These are phyloP conservation scores for Formica aserva DNA, from an alignment of 2,888 invertebrate species.

Conservation along the genomic window DNA sequence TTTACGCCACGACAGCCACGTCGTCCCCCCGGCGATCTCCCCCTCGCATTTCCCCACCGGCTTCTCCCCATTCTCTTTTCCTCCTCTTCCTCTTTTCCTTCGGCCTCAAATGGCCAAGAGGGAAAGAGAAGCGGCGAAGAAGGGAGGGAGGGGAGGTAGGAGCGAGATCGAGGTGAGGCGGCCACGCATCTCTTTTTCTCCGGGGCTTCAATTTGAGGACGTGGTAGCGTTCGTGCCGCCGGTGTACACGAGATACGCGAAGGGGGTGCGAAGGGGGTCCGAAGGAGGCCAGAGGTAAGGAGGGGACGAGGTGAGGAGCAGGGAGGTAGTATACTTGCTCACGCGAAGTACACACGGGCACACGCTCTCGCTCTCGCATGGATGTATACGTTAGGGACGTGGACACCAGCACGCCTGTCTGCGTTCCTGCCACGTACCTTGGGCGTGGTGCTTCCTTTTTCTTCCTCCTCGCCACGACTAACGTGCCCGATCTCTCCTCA, in stretches of 20 bases:
- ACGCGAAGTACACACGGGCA: constrained; percentile 68
- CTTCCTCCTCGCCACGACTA: constrained; percentile 73
- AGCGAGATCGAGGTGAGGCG: constrained; percentile 67
- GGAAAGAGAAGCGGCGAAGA: constrained; percentile 11
- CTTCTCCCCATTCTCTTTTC: constrained; percentile 46
- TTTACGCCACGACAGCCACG: constrained; percentile 49
- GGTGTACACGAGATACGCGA: constrained; percentile 58
- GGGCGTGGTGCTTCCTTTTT: constrained; percentile 82
- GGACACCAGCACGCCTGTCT: constrained; percentile 67
- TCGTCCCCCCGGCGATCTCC: constrained; percentile 51
- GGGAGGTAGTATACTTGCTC: constrained; percentile 65
- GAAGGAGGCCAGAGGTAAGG: constrained; percentile 12
- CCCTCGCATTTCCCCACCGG: constrained; percentile 45
- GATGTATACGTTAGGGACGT: constrained; percentile 62
- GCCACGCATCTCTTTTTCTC: constrained; percentile 78
- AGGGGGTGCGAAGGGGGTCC: constrained; percentile 19
- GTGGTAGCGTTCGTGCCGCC: constrained; percentile 77
- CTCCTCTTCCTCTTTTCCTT: constrained; percentile 53
- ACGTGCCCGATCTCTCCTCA: constrained; percentile 77
- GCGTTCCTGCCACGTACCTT: constrained; percentile 80
- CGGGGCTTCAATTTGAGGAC: constrained; percentile 77
- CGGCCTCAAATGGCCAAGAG: constrained; percentile 36
- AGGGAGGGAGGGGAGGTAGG: background rate
- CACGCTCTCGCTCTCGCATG: constrained; percentile 19
- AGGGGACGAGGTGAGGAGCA: constrained; percentile 45